Evolutionary conservation across 2,888 invertebrate genomes (phyloP).

Genomic region (Heliconius ismenius): DNA sequence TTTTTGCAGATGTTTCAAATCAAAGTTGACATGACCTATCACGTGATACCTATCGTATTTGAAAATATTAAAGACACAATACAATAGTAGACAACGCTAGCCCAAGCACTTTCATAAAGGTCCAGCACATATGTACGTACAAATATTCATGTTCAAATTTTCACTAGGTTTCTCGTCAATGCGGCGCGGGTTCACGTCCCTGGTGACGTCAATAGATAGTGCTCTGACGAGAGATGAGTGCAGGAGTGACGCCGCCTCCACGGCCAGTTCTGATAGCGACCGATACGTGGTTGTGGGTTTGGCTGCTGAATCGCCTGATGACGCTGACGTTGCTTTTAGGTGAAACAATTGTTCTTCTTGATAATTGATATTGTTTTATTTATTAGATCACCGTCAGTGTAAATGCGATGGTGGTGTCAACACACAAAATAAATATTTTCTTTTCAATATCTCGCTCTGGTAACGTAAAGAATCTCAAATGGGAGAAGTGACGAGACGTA

Average conservation of each 20-base stretch:
- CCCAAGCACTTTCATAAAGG: background rate
- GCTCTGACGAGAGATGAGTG: conserved; percentile 90
- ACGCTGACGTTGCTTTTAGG: conserved; percentile 87
- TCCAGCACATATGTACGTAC: background rate
- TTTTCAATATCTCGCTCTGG: too few relatives aligned
- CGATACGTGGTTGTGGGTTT: conserved; percentile 90
- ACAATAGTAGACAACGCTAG: background rate
- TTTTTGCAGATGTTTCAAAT: background rate
- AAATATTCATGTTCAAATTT: background rate
- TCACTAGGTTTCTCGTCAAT: conserved; percentile 86
- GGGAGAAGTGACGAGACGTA: too few relatives aligned
- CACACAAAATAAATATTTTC: too few relatives aligned
- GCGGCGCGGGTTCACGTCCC: conserved; percentile 91
- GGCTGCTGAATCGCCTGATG: conserved; percentile 84
- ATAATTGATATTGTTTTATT: background rate
- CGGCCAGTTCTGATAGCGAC: conserved; percentile 93
- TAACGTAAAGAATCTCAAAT: too few relatives aligned
- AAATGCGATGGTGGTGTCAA: background rate
- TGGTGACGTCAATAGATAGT: conserved; percentile 92
- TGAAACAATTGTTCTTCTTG: conserved; percentile 44
- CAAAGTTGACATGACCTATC: background rate
- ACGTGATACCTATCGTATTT: too few relatives aligned
- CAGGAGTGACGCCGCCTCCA: conserved; percentile 86
- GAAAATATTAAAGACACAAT: too few relatives aligned
- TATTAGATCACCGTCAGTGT: background rate